These are phyloP conservation scores for Drosophila kohkoa DNA, from an alignment of 1,140 invertebrate species.

Conservation along the genomic window DNA sequence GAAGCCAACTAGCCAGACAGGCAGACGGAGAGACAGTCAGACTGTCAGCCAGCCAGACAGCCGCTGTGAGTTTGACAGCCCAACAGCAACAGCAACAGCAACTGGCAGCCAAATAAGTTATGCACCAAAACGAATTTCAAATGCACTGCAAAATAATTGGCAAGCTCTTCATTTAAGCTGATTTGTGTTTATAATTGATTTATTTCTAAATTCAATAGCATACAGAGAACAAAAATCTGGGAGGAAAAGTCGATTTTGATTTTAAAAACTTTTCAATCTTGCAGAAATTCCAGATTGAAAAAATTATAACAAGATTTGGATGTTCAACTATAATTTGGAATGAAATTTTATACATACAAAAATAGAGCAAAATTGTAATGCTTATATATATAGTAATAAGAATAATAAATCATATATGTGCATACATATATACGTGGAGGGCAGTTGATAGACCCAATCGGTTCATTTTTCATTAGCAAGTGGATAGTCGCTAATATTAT, in stretches of 20 bases:
- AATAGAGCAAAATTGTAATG: neutral
- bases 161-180: too few relatives aligned
- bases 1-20: conserved; percentile 44
- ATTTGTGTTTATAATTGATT: too few relatives aligned
- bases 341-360: too few relatives aligned
- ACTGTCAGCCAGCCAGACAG: conserved; percentile 28
- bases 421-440: neutral
- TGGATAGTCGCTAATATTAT: too few relatives aligned
- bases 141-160: conserved; percentile 11
- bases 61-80: conserved; percentile 54
- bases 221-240: too few relatives aligned
- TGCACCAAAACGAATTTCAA: neutral
- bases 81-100: conserved; percentile 44
- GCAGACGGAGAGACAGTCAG: conserved; percentile 1
- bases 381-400: neutral
- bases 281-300: neutral
- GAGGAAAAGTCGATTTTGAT: too few relatives aligned
- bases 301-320: neutral
- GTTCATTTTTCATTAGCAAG: too few relatives aligned
- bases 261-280: too few relatives aligned
- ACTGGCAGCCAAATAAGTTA: neutral
- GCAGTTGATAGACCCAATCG: too few relatives aligned
- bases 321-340: neutral
- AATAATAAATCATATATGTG: neutral
- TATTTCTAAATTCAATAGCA: too few relatives aligned